A percentile compares a stretch with the other conserved stretches of the same genome.
These are phyloP conservation scores for Lacerta bilineata DNA, from an alignment of 2,797 vertebrate species.

Conservation along the genomic window DNA sequence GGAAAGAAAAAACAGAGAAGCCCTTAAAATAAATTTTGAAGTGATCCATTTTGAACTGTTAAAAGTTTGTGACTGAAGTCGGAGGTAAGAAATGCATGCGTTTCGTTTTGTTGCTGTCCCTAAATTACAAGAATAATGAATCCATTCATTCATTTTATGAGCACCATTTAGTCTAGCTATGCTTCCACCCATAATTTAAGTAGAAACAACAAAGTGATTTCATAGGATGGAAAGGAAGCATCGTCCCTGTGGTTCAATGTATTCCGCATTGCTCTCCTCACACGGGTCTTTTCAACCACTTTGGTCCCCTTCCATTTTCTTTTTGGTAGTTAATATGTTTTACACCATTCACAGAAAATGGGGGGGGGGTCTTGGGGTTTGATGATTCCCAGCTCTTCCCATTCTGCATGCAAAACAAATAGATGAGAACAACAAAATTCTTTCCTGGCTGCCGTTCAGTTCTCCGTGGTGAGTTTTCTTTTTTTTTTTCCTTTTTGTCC, in stretches of 20 bases:
- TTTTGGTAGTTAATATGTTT: not conserved
- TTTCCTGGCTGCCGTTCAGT: constrained; percentile 13
- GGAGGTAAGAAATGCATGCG: not conserved
- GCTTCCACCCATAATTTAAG: not conserved
- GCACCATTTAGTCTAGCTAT: not conserved
- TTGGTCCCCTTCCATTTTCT: no score
- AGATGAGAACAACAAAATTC: not conserved
- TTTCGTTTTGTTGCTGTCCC: not conserved
- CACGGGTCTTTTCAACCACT: not conserved
- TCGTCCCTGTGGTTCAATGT: not conserved
- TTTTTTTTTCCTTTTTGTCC: not conserved
- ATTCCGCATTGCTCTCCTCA: not conserved
- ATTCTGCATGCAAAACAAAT: not conserved
- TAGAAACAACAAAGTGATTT: not conserved
- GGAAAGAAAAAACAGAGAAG: not conserved
- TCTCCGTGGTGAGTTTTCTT: not conserved
- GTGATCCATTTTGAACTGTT: not conserved
- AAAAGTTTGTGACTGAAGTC: not conserved
- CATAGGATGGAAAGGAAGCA: not conserved
- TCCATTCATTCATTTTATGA: constrained; percentile 1
- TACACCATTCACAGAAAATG: not conserved
- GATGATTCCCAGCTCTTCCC: not conserved
- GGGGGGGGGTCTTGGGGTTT: not conserved
- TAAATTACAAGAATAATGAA: not conserved
- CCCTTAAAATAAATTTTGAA: not conserved